Conservation (phyloP, 2,888 invertebrate species). For the Gortyna flavago region DNA sequence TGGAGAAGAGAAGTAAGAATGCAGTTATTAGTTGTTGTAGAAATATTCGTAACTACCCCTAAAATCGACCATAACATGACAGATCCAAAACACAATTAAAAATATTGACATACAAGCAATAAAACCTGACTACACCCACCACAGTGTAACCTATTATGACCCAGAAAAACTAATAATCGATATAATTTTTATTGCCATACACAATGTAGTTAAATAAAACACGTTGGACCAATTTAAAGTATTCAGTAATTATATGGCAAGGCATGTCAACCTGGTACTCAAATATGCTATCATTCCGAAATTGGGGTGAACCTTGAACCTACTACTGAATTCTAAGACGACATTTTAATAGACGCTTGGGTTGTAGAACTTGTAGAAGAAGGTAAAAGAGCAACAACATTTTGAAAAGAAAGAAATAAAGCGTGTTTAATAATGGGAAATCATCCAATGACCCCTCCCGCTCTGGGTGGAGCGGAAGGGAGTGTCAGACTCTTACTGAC, state of each 20-base stretch:
- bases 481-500: no score
- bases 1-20: neutral
- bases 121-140: neutral
- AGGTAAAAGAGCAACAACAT: conserved; percentile 32
- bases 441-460: no score
- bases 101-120: conserved; percentile 23
- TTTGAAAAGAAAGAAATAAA: neutral
- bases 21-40: neutral
- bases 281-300: conserved; percentile 41
- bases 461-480: no score
- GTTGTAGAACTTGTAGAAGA: conserved; percentile 24
- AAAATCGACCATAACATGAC: neutral
- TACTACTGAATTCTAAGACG: conserved; percentile 43
- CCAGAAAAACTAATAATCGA: conserved; percentile 54
- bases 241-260: conserved; percentile 53
- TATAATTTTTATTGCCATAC: conserved; percentile 42
- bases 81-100: neutral
- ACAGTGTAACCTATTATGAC: conserved; percentile 40
- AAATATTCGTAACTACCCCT: neutral
- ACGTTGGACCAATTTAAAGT: conserved; percentile 41
- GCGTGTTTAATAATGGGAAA: no score
- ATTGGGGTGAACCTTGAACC: conserved; percentile 50
- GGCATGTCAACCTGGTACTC: conserved; percentile 17
- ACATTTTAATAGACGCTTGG: conserved; percentile 37
- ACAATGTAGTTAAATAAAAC: conserved; percentile 43